These are phyloP conservation scores for Gracilinanus agilis DNA, from an alignment of 2,113 vertebrate genomes.

Conservation along the genomic window DNA sequence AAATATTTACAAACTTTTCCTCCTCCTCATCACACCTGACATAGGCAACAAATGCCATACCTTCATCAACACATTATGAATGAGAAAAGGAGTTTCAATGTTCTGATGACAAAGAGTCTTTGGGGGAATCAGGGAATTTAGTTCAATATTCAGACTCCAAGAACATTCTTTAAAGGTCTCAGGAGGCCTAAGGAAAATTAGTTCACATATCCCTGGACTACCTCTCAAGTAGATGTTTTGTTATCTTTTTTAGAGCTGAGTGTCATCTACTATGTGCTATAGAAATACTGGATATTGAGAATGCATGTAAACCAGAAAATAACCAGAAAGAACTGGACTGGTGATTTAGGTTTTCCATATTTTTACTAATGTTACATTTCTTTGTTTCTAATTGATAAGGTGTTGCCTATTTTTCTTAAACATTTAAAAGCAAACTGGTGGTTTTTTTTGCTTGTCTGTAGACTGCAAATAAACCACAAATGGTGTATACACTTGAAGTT, in stretches of 20 bases:
- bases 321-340: neutral
- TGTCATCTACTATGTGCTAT: neutral
- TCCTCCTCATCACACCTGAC: slow-evolving; percentile 39
- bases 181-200: neutral
- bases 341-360: neutral
- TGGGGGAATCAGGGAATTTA: slow-evolving; percentile 8
- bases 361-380: neutral
- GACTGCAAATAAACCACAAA: slow-evolving; percentile 31
- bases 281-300: neutral
- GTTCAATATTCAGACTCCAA: neutral
- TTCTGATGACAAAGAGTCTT: slow-evolving; percentile 15
- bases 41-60: slow-evolving; percentile 10
- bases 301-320: neutral
- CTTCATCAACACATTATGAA: slow-evolving; percentile 12
- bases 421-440: slow-evolving; percentile 36
- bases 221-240: slow-evolving; percentile 16
- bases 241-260: slow-evolving; percentile 18
- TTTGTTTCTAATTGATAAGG: neutral
- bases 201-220: slow-evolving; percentile 42
- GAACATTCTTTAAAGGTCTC: no score
- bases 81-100: neutral
- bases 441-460: neutral
- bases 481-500: slow-evolving; percentile 29
- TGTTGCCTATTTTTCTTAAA: slow-evolving; percentile 4
- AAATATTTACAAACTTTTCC: slow-evolving; percentile 27